phyloP scores from a whole-genome alignment of 2,797 vertebrate species.

The Mormyrops boulengeri region DNA sequence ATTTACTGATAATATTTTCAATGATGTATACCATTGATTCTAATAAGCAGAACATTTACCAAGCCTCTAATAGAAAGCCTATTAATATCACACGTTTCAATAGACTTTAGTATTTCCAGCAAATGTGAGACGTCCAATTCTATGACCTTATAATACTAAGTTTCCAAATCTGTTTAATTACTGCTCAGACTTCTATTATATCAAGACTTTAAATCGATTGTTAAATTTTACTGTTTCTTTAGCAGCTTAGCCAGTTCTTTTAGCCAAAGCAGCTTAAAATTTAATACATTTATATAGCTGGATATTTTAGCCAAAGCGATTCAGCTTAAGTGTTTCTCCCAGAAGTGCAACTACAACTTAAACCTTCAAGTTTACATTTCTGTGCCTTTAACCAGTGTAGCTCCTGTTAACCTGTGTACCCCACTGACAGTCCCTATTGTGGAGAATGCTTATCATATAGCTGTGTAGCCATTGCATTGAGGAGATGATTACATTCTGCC shows the following conservation, averaged over 20 bases:
- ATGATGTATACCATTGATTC: background rate
- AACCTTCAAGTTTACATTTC: background rate
- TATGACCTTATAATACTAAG: background rate
- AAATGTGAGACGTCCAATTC: background rate
- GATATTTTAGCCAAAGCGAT: background rate
- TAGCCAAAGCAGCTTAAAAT: conserved; percentile 11
- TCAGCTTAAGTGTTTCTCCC: conserved; percentile 5
- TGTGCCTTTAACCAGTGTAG: background rate
- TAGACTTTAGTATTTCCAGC: background rate
- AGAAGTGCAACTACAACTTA: background rate
- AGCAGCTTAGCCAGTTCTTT: background rate
- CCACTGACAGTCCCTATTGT: background rate
- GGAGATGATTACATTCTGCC: background rate
- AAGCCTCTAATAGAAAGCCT: background rate
- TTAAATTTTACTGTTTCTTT: conserved; percentile 10
- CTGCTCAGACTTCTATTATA: background rate
- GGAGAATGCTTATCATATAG: background rate
- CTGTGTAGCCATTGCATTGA: background rate
- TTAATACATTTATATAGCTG: conserved; percentile 12
- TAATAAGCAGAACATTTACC: background rate
- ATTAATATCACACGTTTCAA: background rate
- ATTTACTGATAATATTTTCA: background rate
- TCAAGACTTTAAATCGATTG: background rate
- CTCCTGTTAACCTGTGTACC: background rate
- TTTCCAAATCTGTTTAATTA: conserved; percentile 2